phyloP scores from a whole-genome alignment of 2,888 invertebrate genomes.

The Thereva nobilitata region DNA sequence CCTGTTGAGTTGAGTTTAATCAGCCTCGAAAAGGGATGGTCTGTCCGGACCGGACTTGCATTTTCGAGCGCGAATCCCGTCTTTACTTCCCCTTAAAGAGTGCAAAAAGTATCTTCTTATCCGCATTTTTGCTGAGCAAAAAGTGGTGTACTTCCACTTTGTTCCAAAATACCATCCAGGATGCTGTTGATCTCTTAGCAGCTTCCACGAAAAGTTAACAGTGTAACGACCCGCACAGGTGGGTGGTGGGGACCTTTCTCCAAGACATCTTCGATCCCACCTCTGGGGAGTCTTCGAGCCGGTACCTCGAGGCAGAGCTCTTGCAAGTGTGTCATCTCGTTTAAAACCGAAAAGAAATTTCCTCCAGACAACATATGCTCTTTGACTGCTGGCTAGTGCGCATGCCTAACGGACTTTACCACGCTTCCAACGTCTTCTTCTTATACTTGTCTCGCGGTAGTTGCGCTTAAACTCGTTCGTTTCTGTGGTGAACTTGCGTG shows the following conservation, averaged over 20 bases:
- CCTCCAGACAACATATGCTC: constrained; percentile 35
- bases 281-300: constrained; percentile 1
- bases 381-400: constrained; percentile 32
- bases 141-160: no score
- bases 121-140: no score
- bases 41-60: no score
- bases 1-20: background rate
- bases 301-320: background rate
- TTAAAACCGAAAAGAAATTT: constrained; percentile 41
- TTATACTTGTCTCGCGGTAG: background rate
- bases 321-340: constrained; percentile 36
- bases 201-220: constrained; percentile 18
- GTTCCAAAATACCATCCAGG: no score
- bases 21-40: no score
- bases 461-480: no score
- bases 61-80: no score
- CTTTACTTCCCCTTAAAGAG: no score
- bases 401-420: constrained; percentile 12
- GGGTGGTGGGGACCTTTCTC: constrained; percentile 38
- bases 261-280: background rate
- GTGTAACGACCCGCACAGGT: constrained; percentile 10
- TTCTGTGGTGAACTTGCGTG: no score
- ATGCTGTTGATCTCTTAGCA: background rate
- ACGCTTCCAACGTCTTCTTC: constrained; percentile 2
- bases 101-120: no score